Base-by-base conservation (phyloP, 2,888 invertebrate genomes). In the Lepeophtheirus nordmannii region DNA sequence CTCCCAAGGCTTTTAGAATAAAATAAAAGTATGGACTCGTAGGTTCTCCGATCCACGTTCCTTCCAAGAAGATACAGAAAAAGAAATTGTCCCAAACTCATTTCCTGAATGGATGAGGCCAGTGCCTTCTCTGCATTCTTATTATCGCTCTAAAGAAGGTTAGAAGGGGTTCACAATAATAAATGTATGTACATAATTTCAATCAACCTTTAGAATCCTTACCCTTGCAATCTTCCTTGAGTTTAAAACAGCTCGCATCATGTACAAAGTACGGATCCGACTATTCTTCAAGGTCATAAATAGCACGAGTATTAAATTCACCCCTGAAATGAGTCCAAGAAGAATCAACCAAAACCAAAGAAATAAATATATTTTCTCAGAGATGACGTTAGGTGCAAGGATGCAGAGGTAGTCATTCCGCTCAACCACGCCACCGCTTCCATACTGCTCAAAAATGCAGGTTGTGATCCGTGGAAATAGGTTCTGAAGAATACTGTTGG, bases 61-160 rank as follows among this genome's bases (percentile, higher is more conserved):
- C 63, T 20, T 63, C 63, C 63, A 20, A 63, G 23, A 14, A 63
- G 37, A n/a, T 63, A 63, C 10, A 63, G 46, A 30, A 63, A 63
- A 14, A 63, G 63, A 37, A 63, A 63, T 63, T 63, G 46, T 11
- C 63, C 63, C 12, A 63, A 30, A 10, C 53, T 53, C 23, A 63
- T 17, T n/a, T n/a, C 46, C 17, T 17, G 22, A 22, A 63, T 22
- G 11, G 41, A 22, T 30, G 2, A n/a, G 8, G 46, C 14, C 56
- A 46, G 22, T 23, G 12, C 39, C 14, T 37, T 23, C 20, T 62
- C 38, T 39, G n/a, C 39, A 9, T 39, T 37, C 3, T 39, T 14
- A 38, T 39, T 14, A n/a, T 17, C 10, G 10, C 20, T 39, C 62
- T 62, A 39, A n/a, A n/a, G n/a, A n/a, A n/a, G n/a, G n/a, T n/a